Evolutionary conservation across 2,797 vertebrate genomes (phyloP).

Genomic region (Acanthurus lineatus): DNA sequence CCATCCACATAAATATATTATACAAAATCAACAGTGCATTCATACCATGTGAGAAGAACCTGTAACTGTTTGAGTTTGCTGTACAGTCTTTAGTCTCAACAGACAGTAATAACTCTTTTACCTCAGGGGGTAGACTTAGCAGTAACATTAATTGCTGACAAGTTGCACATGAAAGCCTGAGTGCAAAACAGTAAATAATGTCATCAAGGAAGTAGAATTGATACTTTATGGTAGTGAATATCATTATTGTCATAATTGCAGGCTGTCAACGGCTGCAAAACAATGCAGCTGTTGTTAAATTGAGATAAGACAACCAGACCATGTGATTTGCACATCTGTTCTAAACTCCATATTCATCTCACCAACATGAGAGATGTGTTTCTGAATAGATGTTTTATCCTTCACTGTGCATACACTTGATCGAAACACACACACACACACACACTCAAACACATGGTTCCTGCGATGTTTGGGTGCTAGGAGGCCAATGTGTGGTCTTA

Average conservation of each 20-base stretch:
- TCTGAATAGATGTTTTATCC: constrained; percentile 48
- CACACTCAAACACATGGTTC: neutral
- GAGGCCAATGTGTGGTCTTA: constrained; percentile 35
- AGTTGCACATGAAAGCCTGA: neutral
- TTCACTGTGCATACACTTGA: constrained; percentile 5
- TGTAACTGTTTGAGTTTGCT: neutral
- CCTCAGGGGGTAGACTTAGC: neutral
- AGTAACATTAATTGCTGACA: neutral
- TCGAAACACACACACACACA: neutral
- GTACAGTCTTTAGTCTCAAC: neutral
- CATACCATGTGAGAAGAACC: neutral
- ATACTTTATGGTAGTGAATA: neutral
- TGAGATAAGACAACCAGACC: constrained; percentile 34
- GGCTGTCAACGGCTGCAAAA: neutral
- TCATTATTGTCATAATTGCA: neutral
- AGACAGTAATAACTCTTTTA: neutral
- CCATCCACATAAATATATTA: neutral
- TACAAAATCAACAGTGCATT: neutral
- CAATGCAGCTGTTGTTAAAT: constrained; percentile 18
- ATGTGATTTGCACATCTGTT: constrained; percentile 83
- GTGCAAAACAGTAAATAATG: neutral
- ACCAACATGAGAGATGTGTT: constrained; percentile 31
- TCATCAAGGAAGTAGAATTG: constrained; percentile 7
- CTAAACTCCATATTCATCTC: constrained; percentile 74
- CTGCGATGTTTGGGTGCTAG: constrained; percentile 9